phyloP scores from a whole-genome alignment of 2,113 vertebrate genomes.

The Cheilinus undulatus region DNA sequence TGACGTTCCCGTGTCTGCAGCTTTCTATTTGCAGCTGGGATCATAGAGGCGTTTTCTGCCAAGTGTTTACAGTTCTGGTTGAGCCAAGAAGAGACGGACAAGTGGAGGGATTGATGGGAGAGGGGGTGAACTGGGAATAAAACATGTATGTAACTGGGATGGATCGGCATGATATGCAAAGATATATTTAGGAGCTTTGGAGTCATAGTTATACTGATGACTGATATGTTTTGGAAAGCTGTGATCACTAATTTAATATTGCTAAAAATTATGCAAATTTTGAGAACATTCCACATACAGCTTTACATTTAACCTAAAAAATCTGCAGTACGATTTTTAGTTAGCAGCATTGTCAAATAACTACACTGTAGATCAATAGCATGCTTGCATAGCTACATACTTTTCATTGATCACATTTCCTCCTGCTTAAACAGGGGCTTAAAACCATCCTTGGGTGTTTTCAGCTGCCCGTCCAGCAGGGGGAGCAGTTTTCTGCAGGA shows the following conservation, averaged over 20 bases:
- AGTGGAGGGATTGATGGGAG: conserved; percentile 27
- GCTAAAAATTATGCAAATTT: no score
- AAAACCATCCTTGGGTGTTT: not conserved
- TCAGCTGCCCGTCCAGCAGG: conserved; percentile 78
- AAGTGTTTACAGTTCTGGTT: conserved; percentile 43
- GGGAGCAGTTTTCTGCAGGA: conserved; percentile 65
- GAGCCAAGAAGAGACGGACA: conserved; percentile 19
- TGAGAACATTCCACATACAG: no score
- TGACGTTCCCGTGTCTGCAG: conserved; percentile 43
- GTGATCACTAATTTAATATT: not conserved
- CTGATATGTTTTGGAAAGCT: conserved; percentile 2
- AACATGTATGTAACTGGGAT: conserved; percentile 14
- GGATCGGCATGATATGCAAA: not conserved
- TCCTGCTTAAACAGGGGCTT: not conserved
- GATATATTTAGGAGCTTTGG: no score
- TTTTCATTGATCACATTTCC: not conserved
- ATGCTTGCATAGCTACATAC: no score
- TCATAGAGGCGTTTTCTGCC: conserved; percentile 45
- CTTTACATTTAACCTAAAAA: no score
- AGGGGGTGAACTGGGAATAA: conserved; percentile 21
- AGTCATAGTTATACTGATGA: not conserved
- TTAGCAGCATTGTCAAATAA: no score
- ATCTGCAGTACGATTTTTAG: no score
- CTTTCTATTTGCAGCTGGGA: conserved; percentile 66
- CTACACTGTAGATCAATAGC: no score